Evolutionary conservation across 2,797 vertebrate species (phyloP).

Genomic region (Clarias pachynema): DNA sequence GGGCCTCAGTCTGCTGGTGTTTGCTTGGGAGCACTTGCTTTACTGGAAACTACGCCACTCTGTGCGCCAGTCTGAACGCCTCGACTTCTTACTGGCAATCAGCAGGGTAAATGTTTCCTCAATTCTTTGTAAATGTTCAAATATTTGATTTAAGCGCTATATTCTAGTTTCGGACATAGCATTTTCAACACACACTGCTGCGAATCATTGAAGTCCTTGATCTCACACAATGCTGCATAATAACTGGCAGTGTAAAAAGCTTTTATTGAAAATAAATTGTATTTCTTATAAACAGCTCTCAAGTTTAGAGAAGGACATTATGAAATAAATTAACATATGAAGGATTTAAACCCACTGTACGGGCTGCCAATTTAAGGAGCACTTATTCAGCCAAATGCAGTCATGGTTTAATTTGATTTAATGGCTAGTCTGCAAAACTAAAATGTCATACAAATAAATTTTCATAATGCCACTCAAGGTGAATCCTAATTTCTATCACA

Average conservation of each 20-base stretch:
- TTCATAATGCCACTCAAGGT: background rate
- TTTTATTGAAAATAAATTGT: background rate
- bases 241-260: background rate
- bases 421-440: background rate
- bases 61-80: conserved; percentile 79
- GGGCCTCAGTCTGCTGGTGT: conserved; percentile 95
- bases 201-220: background rate
- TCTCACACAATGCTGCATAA: background rate
- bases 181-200: background rate
- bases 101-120: conserved; percentile 81
- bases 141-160: background rate
- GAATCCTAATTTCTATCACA: background rate
- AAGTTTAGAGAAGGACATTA: background rate
- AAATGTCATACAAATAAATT: background rate
- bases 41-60: conserved; percentile 95
- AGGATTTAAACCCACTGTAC: background rate
- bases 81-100: conserved; percentile 92
- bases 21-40: conserved; percentile 94
- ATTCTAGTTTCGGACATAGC: background rate
- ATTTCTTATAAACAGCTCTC: background rate
- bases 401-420: background rate
- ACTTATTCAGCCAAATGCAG: background rate
- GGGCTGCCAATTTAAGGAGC: background rate
- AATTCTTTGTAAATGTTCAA: background rate
- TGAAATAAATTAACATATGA: background rate